Evolutionary conservation across 2,888 invertebrate species (phyloP).

Genomic region (Ligdia adustata): DNA sequence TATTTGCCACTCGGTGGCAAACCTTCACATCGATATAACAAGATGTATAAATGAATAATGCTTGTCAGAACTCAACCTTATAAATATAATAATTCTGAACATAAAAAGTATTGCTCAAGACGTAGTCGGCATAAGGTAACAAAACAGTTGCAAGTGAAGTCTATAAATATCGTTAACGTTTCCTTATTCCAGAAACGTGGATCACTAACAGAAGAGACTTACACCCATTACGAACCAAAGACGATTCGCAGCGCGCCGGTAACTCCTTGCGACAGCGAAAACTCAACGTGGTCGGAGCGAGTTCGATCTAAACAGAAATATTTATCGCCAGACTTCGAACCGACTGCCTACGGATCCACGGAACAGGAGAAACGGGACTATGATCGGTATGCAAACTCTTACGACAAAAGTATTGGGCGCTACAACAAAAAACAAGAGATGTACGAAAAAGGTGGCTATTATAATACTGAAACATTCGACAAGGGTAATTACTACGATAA

Average conservation of each 20-base stretch:
- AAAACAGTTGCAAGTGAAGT: no score
- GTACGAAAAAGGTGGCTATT: constrained; percentile 29
- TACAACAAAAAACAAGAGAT: constrained; percentile 32
- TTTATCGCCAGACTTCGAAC: constrained; percentile 45
- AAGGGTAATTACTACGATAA: constrained; percentile 28
- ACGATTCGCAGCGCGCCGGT: constrained; percentile 71
- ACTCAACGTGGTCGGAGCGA: constrained; percentile 65
- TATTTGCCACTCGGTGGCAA: no score
- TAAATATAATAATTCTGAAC: no score
- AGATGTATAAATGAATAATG: no score
- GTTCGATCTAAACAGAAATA: constrained; percentile 55
- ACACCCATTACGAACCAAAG: constrained; percentile 61
- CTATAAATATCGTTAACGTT: no score
- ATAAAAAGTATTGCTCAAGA: no score
- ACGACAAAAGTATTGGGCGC: constrained; percentile 24
- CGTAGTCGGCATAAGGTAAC: no score
- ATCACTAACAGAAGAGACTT: constrained; percentile 64
- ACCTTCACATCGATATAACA: no score
- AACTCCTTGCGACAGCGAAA: constrained; percentile 75
- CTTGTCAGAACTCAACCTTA: no score
- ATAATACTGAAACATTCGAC: constrained; percentile 28
- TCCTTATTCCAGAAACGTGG: constrained; percentile 67
- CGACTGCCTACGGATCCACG: constrained; percentile 43
- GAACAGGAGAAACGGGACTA: constrained; percentile 40
- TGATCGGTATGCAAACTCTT: constrained; percentile 31